Conservation (phyloP, 2,888 invertebrate species). For the Eupithecia pulchellata region DNA sequence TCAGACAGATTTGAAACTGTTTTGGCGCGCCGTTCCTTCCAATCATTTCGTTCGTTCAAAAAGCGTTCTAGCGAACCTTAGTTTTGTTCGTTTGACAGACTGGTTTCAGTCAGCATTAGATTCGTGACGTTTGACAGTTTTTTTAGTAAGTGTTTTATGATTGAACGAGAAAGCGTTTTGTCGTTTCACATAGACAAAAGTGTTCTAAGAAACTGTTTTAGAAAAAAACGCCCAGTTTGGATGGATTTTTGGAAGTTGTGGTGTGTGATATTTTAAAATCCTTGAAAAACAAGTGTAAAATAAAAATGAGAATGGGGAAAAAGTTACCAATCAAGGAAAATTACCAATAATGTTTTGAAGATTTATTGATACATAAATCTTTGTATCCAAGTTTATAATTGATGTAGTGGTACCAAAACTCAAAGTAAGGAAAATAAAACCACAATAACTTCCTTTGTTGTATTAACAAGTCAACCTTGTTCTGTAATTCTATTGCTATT, state of each 20-base stretch:
- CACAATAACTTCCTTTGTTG: slow-evolving; percentile 9
- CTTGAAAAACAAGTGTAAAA: not conserved
- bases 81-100: too few relatives aligned
- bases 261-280: not conserved
- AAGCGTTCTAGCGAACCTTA: too few relatives aligned
- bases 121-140: too few relatives aligned
- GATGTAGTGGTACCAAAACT: not conserved
- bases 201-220: too few relatives aligned
- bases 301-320: not conserved
- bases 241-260: not conserved
- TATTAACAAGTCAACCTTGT: slow-evolving; percentile 20
- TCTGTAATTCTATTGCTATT: slow-evolving; percentile 15
- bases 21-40: too few relatives aligned
- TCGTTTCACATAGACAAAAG: too few relatives aligned
- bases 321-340: not conserved
- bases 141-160: too few relatives aligned
- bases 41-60: too few relatives aligned
- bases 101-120: too few relatives aligned
- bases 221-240: too few relatives aligned
- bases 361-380: not conserved
- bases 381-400: not conserved
- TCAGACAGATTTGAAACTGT: too few relatives aligned
- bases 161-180: too few relatives aligned
- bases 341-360: not conserved
- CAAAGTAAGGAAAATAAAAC: slow-evolving; percentile 16